Base-by-base conservation (phyloP, 2,888 invertebrate species). In the Limenitis camilla region DNA sequence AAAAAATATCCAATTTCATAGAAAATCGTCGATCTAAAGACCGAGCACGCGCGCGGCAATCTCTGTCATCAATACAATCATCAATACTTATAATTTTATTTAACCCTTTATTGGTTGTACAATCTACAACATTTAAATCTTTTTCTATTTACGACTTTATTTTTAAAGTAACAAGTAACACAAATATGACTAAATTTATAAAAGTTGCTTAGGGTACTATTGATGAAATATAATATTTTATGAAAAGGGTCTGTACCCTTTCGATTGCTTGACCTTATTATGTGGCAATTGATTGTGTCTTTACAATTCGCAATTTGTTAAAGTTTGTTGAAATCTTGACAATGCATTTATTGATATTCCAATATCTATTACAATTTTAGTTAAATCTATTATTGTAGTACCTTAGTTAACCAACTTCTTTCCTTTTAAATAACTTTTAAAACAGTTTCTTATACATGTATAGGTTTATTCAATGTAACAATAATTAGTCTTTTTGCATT, bases 161-260 rank as follows among this genome's bases (percentile, higher is more conserved):
- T 9, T 0, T 6, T 1, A 6, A n/a, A 1, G 6, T 1, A n/a
- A 53, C 53, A 53, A 35, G 36, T 35, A 8, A 8, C 30, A 5
- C 6, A 10, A 35, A 40, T 19, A 28, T 32, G n/a, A 33, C 32
- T 30, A 30, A n/a, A 2, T 11, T 30, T 47, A 31, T 2, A 9
- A 2, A 31, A 27, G 32, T 33, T 32, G 10, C 32, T 29, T 4
- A 19, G 40, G 29, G 63, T 59, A 48, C 57, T 56, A 66, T 75
- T 64, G 72, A 72, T 75, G 77, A 75, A 84, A 84, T 80, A 76
- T 78, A 73, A 83, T 84, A 85, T 84, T 80, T 68, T 65, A 52
- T 60, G 48, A 44, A 53, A 71, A 78, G 81, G 83, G 83, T 76
- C 19, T 32, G 29, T n/a, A 53, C 55, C 53, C 53, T 58, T 61